These are phyloP conservation scores for Siniperca scherzeri DNA, from an alignment of 2,797 vertebrate species.

Conservation along the genomic window DNA sequence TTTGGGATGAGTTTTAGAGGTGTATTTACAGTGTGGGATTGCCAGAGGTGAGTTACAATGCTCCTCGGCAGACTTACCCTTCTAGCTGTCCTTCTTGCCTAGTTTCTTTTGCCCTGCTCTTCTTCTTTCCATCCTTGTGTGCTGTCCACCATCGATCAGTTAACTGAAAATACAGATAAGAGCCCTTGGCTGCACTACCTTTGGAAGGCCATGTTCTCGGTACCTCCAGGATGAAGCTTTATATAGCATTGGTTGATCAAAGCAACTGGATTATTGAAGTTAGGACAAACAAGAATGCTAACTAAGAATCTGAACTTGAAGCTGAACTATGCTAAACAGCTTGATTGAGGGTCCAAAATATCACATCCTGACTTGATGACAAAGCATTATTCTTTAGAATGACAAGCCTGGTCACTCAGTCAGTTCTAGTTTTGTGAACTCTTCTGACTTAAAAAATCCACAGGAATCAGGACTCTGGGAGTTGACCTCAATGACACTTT, in stretches of 20 bases:
- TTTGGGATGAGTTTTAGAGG: constrained; percentile 78
- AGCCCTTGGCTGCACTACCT: constrained; percentile 6
- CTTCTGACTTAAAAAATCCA: constrained; percentile 34
- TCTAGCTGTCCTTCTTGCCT: constrained; percentile 52
- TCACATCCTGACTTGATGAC: constrained; percentile 17
- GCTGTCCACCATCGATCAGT: constrained; percentile 39
- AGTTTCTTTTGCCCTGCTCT: constrained; percentile 26
- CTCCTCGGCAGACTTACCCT: constrained; percentile 55
- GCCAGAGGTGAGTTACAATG: constrained; percentile 66
- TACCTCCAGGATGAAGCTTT: constrained; percentile 1
- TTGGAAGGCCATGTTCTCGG: not conserved
- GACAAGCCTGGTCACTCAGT: constrained; percentile 29
- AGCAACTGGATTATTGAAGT: constrained; percentile 11
- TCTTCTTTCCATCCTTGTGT: constrained; percentile 42
- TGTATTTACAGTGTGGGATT: constrained; percentile 63
- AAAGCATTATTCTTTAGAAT: constrained; percentile 9
- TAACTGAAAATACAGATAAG: constrained; percentile 22
- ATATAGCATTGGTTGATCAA: not conserved
- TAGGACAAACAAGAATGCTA: not conserved
- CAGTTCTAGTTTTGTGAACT: constrained; percentile 46
- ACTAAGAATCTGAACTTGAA: not conserved
- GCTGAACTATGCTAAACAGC: not conserved
- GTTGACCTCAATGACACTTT: constrained; percentile 10
- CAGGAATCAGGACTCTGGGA: constrained; percentile 10
- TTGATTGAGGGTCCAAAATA: constrained; percentile 23